Evolutionary conservation across 1,140 invertebrate species (phyloP), one percentile per base, ranked within the genome.

Genomic region (Drosophila tristis): DNA sequence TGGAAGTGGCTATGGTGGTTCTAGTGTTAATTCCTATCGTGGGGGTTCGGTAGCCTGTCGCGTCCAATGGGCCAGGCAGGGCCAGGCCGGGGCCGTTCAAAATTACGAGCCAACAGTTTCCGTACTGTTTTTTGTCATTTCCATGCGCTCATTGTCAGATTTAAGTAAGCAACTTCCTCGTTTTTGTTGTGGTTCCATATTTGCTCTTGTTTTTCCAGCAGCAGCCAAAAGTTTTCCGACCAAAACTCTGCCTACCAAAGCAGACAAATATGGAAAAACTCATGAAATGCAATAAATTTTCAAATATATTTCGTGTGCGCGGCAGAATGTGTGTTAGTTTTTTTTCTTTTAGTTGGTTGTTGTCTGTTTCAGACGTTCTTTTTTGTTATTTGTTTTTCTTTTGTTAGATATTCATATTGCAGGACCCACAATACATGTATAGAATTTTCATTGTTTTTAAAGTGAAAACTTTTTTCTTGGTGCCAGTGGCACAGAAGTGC

Each of bases 61-160:
- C 74, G 51, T 74, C 82, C 81, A 87, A 86, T 86, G 82, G 82
- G 70, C 84, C 31, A n/a, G n/a, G n/a, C n/a, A n/a, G 31, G 23
- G 23, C 23, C 23, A 78, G 84, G 74, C 78, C 8, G 8, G 23
- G 2, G 23, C 23, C 74, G 75, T 87, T 87, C 79, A 87, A 89
- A 89, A 87, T 87, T 87, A 87, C 82, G 84, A 87, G 84, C 82
- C 79, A 89, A 87, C 82, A 87, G 82, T 87, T 87, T 87, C 76
- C 82, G 82, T 79, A 89, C 54, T 87, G 82, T 89, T 87, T 87
- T 87, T 87, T 87, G 82, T 82, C 82, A 87, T 82, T 89, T 89
- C 84, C 82, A 87, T 87, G 82, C 78, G 79, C 82, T 87, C 84
- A 89, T 87, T 87, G 84, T 87, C 84, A 87, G 82, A 82, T 87